Conservation (phyloP, 2,113 vertebrate species). For the Megaptera novaeangliae region DNA sequence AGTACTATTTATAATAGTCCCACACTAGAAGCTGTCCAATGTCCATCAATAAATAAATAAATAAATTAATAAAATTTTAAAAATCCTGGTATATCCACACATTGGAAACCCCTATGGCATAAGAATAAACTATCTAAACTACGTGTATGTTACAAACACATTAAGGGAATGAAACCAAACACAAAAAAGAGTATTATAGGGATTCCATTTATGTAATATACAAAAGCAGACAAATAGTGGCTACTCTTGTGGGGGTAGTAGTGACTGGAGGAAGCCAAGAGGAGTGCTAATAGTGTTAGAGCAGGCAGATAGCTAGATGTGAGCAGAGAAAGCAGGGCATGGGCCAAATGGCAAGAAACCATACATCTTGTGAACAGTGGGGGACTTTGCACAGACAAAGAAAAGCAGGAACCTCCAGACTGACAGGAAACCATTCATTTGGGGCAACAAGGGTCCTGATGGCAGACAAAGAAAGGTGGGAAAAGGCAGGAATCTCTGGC, state of each 20-base stretch:
- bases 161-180: not conserved
- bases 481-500: too few species aligned
- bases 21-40: not conserved
- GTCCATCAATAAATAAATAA: not conserved
- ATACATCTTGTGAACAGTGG: too few species aligned
- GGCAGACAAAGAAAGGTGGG: too few species aligned
- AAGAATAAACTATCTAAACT: not conserved
- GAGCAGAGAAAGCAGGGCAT: too few species aligned
- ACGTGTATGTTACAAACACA: not conserved
- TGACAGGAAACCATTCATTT: too few species aligned
- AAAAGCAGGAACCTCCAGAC: too few species aligned
- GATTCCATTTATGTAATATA: not conserved
- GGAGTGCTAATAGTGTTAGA: not conserved
- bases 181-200: not conserved
- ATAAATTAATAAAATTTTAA: not conserved
- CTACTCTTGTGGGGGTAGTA: not conserved
- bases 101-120: not conserved
- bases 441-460: too few species aligned
- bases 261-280: not conserved
- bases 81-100: not conserved
- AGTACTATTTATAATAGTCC: not conserved
- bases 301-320: too few species aligned
- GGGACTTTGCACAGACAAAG: too few species aligned
- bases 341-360: too few species aligned
- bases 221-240: not conserved